These are phyloP conservation scores for Molossus molossus DNA, from an alignment of 2,797 vertebrate genomes.

Conservation along the genomic window DNA sequence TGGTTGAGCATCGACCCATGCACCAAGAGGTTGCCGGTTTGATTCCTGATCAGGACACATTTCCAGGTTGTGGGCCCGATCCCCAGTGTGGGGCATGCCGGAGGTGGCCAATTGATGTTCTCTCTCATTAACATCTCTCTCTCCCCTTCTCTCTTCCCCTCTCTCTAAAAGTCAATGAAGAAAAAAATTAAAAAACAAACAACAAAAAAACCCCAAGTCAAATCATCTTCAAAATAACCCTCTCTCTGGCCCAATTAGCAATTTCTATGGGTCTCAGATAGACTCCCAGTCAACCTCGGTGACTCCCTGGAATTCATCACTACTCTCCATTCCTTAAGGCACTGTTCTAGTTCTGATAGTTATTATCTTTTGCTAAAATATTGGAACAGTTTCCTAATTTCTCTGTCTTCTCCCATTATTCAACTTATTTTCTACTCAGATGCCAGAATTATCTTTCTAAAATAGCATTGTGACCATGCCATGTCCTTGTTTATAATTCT, in stretches of 20 bases:
- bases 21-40: too few species aligned
- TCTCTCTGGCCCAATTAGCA: not conserved
- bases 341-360: not conserved
- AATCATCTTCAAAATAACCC: not conserved
- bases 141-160: too few species aligned
- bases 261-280: not conserved
- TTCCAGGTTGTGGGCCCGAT: too few species aligned
- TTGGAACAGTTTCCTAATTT: not conserved
- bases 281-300: not conserved
- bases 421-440: constrained; percentile 12
- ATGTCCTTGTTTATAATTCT: constrained; percentile 11
- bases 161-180: too few species aligned
- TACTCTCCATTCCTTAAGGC: not conserved
- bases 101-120: too few species aligned
- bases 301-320: not conserved
- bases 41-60: too few species aligned
- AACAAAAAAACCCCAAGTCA: not conserved
- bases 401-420: not conserved
- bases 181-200: too few species aligned
- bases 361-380: not conserved
- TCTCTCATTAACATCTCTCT: too few species aligned
- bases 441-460: not conserved
- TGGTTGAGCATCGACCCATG: too few species aligned
- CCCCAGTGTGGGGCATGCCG: too few species aligned
- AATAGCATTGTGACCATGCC: not conserved